Conservation (phyloP, 2,797 vertebrate genomes). For the Gymnopithys bicolor region DNA sequence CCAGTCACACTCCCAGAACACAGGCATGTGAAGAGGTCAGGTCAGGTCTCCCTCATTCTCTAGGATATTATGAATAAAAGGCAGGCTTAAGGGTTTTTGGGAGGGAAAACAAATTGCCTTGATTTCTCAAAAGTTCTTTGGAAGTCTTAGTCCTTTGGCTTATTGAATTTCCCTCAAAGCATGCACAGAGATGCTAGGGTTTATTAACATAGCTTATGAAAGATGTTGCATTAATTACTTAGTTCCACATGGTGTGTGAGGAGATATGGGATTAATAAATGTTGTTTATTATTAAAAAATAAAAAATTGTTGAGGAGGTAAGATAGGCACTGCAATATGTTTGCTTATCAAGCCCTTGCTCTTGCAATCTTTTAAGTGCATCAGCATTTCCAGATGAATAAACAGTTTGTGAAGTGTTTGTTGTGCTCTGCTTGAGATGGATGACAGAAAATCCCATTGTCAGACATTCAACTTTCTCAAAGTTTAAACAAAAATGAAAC, state of each 20-base stretch:
- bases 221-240: neutral
- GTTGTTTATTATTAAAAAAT: constrained; percentile 9
- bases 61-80: neutral
- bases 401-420: neutral
- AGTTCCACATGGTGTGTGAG: neutral
- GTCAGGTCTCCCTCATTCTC: neutral
- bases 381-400: neutral
- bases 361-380: neutral
- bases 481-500: neutral
- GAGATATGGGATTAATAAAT: neutral
- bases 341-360: neutral
- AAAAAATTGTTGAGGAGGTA: neutral
- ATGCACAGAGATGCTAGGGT: neutral
- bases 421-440: neutral
- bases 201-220: constrained; percentile 28
- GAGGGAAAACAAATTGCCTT: neutral
- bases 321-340: neutral
- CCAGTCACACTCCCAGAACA: rapidly evolving
- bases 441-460: neutral
- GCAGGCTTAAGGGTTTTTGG: neutral
- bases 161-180: neutral
- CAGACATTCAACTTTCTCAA: neutral
- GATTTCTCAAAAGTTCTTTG: neutral
- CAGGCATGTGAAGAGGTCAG: neutral
- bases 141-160: neutral